Evolutionary conservation across 2,888 invertebrate genomes (phyloP).

Genomic region (Drosophila colorata): DNA sequence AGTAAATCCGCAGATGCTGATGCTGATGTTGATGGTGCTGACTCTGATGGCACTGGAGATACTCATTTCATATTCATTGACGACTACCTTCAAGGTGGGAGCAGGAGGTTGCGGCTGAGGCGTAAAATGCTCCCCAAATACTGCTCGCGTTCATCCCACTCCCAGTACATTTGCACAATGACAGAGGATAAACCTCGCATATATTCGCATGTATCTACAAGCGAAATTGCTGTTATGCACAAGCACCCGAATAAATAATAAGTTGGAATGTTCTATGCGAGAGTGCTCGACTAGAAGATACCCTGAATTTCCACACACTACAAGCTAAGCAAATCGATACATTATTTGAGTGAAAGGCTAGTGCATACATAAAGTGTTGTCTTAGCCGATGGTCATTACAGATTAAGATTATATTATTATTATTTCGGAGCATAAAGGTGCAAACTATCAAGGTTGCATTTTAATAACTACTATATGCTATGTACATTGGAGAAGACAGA

Average conservation of each 20-base stretch:
- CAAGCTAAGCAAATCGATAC: too few relatives aligned
- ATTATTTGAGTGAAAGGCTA: too few relatives aligned
- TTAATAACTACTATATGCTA: too few relatives aligned
- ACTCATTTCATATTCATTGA: slow-evolving; percentile 67
- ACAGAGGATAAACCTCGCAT: slow-evolving; percentile 27
- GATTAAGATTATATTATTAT: too few relatives aligned
- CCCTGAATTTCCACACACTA: not conserved
- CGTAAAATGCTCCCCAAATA: slow-evolving; percentile 33
- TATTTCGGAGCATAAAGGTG: too few relatives aligned
- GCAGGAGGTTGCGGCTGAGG: slow-evolving; percentile 1
- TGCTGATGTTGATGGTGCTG: slow-evolving; percentile 1
- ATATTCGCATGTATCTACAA: slow-evolving; percentile 14
- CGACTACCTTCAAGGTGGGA: slow-evolving; percentile 19
- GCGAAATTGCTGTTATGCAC: slow-evolving; percentile 16
- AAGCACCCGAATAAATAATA: slow-evolving; percentile 1
- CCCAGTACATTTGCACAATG: slow-evolving; percentile 20
- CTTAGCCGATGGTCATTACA: too few relatives aligned
- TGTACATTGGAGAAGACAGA: too few relatives aligned
- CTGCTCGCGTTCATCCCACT: slow-evolving; percentile 15
- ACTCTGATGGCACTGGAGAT: slow-evolving; percentile 15
- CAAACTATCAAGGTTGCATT: too few relatives aligned
- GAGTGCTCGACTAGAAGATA: not conserved
- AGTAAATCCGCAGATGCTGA: slow-evolving; percentile 26
- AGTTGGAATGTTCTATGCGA: not conserved
- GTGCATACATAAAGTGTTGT: too few relatives aligned